Evolutionary conservation across 2,113 vertebrate species (phyloP).

Genomic region (Poicephalus gulielmi): DNA sequence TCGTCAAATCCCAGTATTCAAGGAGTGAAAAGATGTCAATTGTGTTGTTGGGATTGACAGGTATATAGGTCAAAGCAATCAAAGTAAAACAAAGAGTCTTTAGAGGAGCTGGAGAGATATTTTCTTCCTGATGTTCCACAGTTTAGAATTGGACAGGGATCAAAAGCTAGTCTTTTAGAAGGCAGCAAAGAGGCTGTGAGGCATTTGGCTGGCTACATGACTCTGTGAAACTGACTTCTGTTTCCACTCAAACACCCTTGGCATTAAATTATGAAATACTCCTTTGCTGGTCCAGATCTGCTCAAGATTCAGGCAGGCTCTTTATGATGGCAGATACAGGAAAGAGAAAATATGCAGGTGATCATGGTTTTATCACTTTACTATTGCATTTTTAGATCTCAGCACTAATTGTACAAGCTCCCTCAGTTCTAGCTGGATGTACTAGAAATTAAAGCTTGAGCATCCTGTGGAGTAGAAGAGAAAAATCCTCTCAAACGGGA

Average conservation of each 20-base stretch:
- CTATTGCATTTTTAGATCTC: not conserved
- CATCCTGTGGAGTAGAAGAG: not conserved
- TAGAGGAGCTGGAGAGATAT: not conserved
- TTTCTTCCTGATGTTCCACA: not conserved
- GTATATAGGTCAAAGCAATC: not conserved
- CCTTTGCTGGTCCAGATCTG: not conserved
- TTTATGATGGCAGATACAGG: not conserved
- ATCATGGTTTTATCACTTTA: not conserved
- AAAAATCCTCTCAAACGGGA: not conserved
- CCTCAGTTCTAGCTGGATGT: not conserved
- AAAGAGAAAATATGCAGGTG: not conserved
- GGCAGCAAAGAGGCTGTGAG: not conserved
- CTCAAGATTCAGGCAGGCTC: not conserved
- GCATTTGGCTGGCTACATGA: not conserved
- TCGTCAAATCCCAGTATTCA: not conserved
- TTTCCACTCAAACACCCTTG: not conserved
- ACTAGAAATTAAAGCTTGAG: not conserved
- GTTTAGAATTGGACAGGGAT: not conserved
- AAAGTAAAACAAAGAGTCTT: not conserved
- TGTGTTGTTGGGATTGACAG: not conserved
- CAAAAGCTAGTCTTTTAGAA: not conserved
- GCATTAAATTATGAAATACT: not conserved
- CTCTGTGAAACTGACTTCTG: not conserved
- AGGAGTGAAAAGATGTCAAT: not conserved
- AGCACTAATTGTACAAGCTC: not conserved